Base-by-base conservation (phyloP, 2,888 invertebrate genomes). In the Pogonocherus hispidulus region DNA sequence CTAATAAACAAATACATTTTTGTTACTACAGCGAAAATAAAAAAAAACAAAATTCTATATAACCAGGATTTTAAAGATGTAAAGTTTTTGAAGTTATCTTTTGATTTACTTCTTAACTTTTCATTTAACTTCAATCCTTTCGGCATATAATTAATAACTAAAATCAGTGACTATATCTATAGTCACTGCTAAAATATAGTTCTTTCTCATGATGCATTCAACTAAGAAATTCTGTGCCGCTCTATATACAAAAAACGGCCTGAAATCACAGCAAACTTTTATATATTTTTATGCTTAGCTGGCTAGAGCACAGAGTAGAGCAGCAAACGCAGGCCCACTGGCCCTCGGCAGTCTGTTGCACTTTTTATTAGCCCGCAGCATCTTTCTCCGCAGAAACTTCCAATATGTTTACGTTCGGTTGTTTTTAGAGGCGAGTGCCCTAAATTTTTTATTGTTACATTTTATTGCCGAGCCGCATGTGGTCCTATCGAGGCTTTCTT, bases 321-420 rank as follows among this genome's bases (percentile, higher is more conserved):
- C n/a, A 32, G 11, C 9, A 32, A 32, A 32, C 5, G 32, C 32
- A 11, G 1, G 32, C 32, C 32, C 6, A 23, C n/a, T n/a, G n/a
- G n/a, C n/a, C n/a, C n/a, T n/a, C 41, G 16, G 18, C 47, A 47
- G n/a, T 47, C 22, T 47, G 20, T 47, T 47, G 47, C 47, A 47
- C 19, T 47, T 47, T 47, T 47, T 47, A 47, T 47, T 47, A 47
- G 47, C 47, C 47, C 22, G 47, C 20, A 22, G 11, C 22, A 3
- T 11, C 19, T n/a, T 47, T 20, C n/a, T 11, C 47, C 6, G 47
- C 47, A 11, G 20, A 47, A 19, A 47, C 20, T 8, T 19, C 47
- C 47, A 47, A 47, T 47, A 47, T 11, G 22, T 47, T 47, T 47
- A 47, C 22, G 22, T 47, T 47, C 47, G n/a, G 47, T 6, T n/a